Evolutionary conservation across 2,113 vertebrate genomes (phyloP).

Genomic region (Pseudopodoces humilis): DNA sequence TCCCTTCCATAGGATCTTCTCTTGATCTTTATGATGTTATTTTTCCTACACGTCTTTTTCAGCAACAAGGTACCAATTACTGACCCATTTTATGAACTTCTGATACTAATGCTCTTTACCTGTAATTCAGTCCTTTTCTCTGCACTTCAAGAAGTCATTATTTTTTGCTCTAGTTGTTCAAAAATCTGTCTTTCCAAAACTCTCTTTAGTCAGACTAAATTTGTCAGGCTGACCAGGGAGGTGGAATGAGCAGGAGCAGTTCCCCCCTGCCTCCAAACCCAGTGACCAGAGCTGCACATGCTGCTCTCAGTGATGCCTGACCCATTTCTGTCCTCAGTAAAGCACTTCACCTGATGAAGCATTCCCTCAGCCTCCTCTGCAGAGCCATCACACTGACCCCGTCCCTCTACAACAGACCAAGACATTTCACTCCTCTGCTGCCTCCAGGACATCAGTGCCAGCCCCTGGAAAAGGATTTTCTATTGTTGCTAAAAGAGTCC

Average conservation of each 20-base stretch:
- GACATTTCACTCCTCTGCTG: neutral
- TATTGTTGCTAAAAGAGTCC: neutral
- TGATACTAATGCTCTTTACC: neutral
- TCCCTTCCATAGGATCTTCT: neutral
- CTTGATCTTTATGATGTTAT: accelerated
- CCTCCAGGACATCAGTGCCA: neutral
- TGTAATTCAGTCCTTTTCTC: neutral
- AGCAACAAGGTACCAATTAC: neutral
- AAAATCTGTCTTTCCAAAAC: neutral
- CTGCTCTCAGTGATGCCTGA: neutral
- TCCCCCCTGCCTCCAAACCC: neutral
- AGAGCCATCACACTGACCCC: neutral
- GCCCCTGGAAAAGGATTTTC: neutral
- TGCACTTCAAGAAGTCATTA: neutral
- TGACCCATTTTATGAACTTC: neutral
- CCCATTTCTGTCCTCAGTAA: neutral
- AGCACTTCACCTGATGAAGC: neutral
- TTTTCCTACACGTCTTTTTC: neutral
- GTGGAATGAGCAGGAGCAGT: neutral
- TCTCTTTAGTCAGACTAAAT: neutral
- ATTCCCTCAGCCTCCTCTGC: neutral
- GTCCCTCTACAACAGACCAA: neutral
- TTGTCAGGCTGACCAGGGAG: neutral
- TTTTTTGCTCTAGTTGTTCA: neutral
- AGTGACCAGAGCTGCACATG: neutral